Percentiles rank a stretch among this genome's conserved stretches.
phyloP scores from a whole-genome alignment of 2,113 vertebrate species.

The Hippocampus mohnikei region DNA sequence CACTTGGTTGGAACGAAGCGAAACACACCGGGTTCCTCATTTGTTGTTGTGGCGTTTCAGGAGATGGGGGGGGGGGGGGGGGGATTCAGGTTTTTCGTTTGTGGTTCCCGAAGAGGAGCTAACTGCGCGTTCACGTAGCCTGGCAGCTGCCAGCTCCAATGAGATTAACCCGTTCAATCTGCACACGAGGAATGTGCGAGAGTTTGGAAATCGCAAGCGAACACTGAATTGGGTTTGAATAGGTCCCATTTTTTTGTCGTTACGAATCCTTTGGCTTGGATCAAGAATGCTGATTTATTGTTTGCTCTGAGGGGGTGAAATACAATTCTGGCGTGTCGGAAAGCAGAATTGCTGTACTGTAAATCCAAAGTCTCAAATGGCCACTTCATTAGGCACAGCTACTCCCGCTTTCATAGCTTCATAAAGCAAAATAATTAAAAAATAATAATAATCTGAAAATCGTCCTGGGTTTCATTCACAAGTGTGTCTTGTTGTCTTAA shows the following conservation, averaged over 20 bases:
- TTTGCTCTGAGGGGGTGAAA: background rate
- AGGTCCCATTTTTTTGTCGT: background rate
- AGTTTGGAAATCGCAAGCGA: background rate
- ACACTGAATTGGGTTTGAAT: background rate
- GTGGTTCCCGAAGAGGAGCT: constrained; percentile 4
- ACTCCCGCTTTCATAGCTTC: no score
- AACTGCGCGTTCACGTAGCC: constrained; percentile 24
- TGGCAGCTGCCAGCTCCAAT: constrained; percentile 32
- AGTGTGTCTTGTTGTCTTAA: no score
- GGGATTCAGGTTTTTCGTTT: background rate
- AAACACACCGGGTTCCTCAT: background rate
- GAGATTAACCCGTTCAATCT: constrained; percentile 50
- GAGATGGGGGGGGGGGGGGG: background rate
- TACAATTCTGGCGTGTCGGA: background rate
- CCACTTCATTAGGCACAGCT: no score
- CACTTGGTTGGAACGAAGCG: no score
- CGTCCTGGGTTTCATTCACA: no score
- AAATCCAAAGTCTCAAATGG: no score
- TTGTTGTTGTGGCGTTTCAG: background rate
- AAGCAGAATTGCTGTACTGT: no score
- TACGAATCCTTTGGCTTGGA: background rate
- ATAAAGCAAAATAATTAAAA: no score
- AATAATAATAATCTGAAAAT: no score
- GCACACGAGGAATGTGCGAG: constrained; percentile 51
- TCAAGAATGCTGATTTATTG: background rate